These are phyloP conservation scores for Amblyornis subalaris DNA, from an alignment of 2,113 vertebrate species.

Conservation along the genomic window DNA sequence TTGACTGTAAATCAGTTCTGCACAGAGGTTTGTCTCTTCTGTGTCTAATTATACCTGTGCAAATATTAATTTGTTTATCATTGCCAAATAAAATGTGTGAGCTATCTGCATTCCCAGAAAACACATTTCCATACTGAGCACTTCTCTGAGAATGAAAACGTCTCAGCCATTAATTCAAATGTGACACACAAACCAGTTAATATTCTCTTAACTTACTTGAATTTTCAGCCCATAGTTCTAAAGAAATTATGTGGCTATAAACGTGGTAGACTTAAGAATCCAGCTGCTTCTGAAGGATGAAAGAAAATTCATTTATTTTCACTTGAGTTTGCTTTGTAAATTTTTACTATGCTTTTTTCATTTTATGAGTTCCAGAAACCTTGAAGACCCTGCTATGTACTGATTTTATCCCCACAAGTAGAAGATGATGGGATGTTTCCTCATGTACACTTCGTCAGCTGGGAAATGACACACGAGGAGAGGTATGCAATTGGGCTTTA, in stretches of 20 bases:
- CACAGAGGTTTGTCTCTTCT: constrained; percentile 67
- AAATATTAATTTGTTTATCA: constrained; percentile 73
- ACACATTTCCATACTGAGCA: constrained; percentile 51
- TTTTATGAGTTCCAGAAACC: background rate
- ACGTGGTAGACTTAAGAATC: background rate
- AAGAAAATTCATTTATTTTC: background rate
- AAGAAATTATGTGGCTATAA: background rate
- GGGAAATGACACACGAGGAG: background rate
- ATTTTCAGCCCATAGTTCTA: background rate
- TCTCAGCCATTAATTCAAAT: constrained; percentile 34
- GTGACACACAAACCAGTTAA: background rate
- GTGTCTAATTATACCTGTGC: constrained; percentile 72
- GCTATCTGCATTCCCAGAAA: constrained; percentile 67
- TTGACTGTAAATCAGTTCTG: constrained; percentile 67
- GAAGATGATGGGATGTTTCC: background rate
- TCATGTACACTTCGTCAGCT: background rate
- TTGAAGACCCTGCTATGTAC: background rate
- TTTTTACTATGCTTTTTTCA: background rate
- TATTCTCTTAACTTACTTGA: background rate
- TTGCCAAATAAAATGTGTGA: constrained; percentile 48
- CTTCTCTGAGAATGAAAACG: constrained; percentile 9
- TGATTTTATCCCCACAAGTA: background rate
- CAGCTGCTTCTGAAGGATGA: background rate
- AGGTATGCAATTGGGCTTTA: background rate
- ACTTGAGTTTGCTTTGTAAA: background rate